These are phyloP conservation scores for Orientallactaga sibirica DNA, from an alignment of 2,797 vertebrate species.

Conservation along the genomic window DNA sequence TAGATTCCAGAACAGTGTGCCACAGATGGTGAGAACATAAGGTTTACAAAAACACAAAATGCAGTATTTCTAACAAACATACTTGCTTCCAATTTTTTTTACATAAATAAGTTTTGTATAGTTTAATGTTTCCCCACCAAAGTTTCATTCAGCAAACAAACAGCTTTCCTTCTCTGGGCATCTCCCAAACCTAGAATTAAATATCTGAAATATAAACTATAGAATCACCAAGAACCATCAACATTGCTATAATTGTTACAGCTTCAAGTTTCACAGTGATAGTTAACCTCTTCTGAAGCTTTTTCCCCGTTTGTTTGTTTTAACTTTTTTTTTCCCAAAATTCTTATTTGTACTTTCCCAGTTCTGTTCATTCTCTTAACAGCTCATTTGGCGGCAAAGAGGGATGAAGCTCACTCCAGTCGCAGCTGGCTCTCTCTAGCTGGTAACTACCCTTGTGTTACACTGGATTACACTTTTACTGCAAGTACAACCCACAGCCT, in stretches of 20 bases:
- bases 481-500: conserved; percentile 69
- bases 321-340: not conserved
- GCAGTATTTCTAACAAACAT: conserved; percentile 81
- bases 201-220: conserved; percentile 31
- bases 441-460: conserved; percentile 51
- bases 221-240: not conserved
- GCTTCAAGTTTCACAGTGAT: conserved; percentile 53
- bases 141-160: conserved; percentile 75
- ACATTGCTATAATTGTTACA: conserved; percentile 64
- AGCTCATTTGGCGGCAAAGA: conserved; percentile 30
- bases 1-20: conserved; percentile 75
- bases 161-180: conserved; percentile 64
- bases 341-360: conserved; percentile 72
- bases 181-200: conserved; percentile 60
- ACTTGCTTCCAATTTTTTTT: conserved; percentile 78
- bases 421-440: not conserved
- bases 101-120: conserved; percentile 81
- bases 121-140: conserved; percentile 77
- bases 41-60: conserved; percentile 83
- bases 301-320: not conserved
- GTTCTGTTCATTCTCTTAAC: conserved; percentile 45
- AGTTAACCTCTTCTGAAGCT: conserved; percentile 67
- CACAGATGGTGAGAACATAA: conserved; percentile 83
- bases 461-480: conserved; percentile 54
- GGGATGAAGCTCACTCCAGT: conserved; percentile 15